Percentiles rank a stretch among this genome's conserved stretches.
Evolutionary conservation across 2,797 vertebrate genomes (phyloP).

Genomic region (Coilia nasus): DNA sequence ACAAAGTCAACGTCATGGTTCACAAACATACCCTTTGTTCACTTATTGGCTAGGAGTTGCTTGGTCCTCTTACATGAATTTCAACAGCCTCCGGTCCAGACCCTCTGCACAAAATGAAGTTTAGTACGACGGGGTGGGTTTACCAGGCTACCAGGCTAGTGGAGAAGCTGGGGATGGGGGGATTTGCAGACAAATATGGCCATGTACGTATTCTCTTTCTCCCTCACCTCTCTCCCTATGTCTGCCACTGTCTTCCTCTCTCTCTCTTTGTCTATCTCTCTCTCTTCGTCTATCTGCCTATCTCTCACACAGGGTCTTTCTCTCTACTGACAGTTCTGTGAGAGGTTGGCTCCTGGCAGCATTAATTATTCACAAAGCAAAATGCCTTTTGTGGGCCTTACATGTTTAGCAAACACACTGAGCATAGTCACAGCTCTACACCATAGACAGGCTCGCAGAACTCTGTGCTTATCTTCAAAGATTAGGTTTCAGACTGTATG

Average conservation of each 20-base stretch:
- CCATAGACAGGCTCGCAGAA: conserved; percentile 13
- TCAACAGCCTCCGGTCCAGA: too few relatives aligned
- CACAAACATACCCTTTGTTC: too few relatives aligned
- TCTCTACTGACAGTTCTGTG: conserved; percentile 30
- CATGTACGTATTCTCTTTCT: not conserved
- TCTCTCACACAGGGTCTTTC: not conserved
- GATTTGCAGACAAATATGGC: conserved; percentile 10
- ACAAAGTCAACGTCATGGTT: too few relatives aligned
- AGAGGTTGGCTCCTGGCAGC: conserved; percentile 27
- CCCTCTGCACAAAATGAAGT: too few relatives aligned
- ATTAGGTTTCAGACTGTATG: not conserved
- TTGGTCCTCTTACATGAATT: too few relatives aligned
- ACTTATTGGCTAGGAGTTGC: too few relatives aligned
- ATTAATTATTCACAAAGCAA: conserved; percentile 47
- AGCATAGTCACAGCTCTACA: conserved; percentile 11
- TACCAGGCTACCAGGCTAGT: too few relatives aligned
- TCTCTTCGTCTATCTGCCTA: not conserved
- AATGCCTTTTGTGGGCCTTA: conserved; percentile 25
- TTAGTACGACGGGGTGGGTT: too few relatives aligned
- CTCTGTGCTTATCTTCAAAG: conserved; percentile 16
- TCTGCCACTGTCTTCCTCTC: not conserved
- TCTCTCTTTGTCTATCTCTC: not conserved
- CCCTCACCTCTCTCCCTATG: not conserved
- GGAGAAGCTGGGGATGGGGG: not conserved
- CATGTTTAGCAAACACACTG: conserved; percentile 27